phyloP scores from a whole-genome alignment of 2,113 vertebrate species.

The Phoenicopterus ruber region DNA sequence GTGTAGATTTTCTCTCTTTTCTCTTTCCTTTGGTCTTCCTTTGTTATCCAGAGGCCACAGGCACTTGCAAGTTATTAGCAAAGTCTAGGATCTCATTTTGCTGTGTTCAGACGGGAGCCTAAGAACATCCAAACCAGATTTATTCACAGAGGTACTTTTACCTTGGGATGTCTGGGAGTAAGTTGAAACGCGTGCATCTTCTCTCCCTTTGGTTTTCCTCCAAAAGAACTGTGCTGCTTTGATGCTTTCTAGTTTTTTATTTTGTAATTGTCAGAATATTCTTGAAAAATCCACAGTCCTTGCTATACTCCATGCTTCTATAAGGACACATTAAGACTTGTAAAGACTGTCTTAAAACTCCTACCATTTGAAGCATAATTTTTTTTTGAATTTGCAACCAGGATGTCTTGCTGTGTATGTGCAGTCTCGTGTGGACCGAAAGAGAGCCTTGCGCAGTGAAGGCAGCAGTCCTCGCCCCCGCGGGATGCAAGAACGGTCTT shows the following conservation, averaged over 20 bases:
- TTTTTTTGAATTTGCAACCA: not conserved
- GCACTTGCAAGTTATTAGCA: not conserved
- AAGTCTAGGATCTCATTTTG: not conserved
- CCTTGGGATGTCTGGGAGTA: not conserved
- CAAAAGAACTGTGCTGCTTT: not conserved
- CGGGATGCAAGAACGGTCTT: fast-evolving
- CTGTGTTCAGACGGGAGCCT: fast-evolving
- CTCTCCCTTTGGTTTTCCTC: not conserved
- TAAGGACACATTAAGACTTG: not conserved
- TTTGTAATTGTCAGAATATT: not conserved
- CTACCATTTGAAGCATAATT: not conserved
- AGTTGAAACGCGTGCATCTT: not conserved
- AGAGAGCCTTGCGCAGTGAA: fast-evolving
- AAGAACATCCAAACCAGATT: not conserved
- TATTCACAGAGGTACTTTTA: not conserved
- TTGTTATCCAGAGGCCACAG: not conserved
- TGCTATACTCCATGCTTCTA: fast-evolving
- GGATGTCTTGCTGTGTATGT: not conserved
- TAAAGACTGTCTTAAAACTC: not conserved
- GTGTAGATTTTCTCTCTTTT: not conserved
- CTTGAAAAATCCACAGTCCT: not conserved
- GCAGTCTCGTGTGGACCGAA: not conserved
- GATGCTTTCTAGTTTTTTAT: not conserved
- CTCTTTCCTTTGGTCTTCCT: not conserved
- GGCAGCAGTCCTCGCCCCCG: not conserved